A percentile compares a stretch with the other conserved stretches of the same genome.
Evolutionary conservation across 2,888 invertebrate genomes (phyloP).

Genomic region (Lasius fuliginosus): DNA sequence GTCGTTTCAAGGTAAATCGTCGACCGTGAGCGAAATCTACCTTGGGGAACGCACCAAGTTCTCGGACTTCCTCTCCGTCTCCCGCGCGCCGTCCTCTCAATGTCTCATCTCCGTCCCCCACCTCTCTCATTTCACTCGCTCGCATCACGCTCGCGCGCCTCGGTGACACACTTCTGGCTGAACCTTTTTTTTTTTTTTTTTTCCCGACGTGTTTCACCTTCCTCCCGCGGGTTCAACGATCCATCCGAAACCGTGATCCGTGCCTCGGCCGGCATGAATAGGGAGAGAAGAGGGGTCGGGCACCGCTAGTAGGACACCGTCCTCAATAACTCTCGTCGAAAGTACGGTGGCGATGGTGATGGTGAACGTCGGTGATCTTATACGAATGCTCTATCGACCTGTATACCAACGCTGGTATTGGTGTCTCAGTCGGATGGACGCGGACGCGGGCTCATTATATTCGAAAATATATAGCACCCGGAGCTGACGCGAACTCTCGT

Average conservation of each 20-base stretch:
- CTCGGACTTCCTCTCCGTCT: conserved; percentile 18
- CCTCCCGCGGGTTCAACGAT: conserved; percentile 69
- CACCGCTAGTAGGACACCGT: conserved; percentile 72
- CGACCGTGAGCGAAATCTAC: conserved; percentile 66
- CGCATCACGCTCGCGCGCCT: conserved; percentile 32
- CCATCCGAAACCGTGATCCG: conserved; percentile 69
- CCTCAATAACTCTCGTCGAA: conserved; percentile 65
- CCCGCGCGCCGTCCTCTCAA: conserved; percentile 3
- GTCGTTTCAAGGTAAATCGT: conserved; percentile 69
- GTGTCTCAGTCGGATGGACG: conserved; percentile 33
- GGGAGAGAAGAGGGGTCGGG: conserved; percentile 1
- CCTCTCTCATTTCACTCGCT: conserved; percentile 40
- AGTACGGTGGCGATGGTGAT: conserved; percentile 43
- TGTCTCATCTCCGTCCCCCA: conserved; percentile 39
- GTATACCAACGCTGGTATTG: conserved; percentile 34
- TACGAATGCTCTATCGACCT: conserved; percentile 54
- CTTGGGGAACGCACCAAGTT: conserved; percentile 35
- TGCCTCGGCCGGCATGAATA: conserved; percentile 20
- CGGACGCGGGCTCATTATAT: conserved; percentile 31
- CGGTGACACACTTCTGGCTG: conserved; percentile 71
- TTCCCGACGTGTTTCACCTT: conserved; percentile 65
- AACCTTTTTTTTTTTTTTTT: conserved; percentile 65
- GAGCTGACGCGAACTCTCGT: conserved; percentile 24
- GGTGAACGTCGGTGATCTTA: conserved; percentile 51
- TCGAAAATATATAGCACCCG: conserved; percentile 37